Evolutionary conservation across 2,888 invertebrate genomes (phyloP).

Genomic region (Exocentrus adspersus): DNA sequence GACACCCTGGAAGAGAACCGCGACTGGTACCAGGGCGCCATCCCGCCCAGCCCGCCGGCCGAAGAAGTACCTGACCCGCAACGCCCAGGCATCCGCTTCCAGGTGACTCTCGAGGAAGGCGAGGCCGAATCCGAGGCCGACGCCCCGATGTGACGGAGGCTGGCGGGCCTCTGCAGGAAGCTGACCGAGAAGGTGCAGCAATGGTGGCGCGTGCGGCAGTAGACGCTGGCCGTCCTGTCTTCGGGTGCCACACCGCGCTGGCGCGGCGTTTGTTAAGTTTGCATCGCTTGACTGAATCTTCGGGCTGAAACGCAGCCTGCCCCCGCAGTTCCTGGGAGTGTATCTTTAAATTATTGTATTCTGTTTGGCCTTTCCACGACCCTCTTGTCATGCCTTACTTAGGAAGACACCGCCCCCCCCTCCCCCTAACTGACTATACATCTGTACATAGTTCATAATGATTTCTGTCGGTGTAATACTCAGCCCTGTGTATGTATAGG

Average conservation of each 20-base stretch:
- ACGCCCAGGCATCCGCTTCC: conserved; percentile 67
- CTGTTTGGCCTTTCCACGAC: conserved; percentile 57
- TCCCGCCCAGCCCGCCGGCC: conserved; percentile 91
- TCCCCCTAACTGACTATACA: conserved; percentile 45
- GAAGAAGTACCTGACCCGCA: conserved; percentile 71
- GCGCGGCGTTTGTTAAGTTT: conserved; percentile 61
- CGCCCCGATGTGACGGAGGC: conserved; percentile 93
- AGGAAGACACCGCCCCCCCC: conserved; percentile 58
- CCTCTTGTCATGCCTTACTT: conserved; percentile 62
- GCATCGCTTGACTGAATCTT: conserved; percentile 63
- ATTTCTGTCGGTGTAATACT: conserved; percentile 63
- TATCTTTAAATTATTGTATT: conserved; percentile 39
- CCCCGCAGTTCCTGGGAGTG: conserved; percentile 56
- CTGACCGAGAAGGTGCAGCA: conserved; percentile 84
- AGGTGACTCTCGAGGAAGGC: conserved; percentile 87
- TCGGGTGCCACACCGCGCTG: conserved; percentile 58
- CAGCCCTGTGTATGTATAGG: conserved; percentile 64
- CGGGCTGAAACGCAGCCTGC: conserved; percentile 54
- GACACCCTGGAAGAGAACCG: conserved; percentile 98
- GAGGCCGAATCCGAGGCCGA: conserved; percentile 65
- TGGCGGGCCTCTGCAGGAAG: conserved; percentile 90
- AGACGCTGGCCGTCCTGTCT: conserved; percentile 55
- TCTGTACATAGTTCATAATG: conserved; percentile 52
- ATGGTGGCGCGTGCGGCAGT: conserved; percentile 88
- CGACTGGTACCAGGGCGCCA: conserved; percentile 89